Conservation (phyloP, 2,797 vertebrate genomes). For the Etheostoma perlongum region DNA sequence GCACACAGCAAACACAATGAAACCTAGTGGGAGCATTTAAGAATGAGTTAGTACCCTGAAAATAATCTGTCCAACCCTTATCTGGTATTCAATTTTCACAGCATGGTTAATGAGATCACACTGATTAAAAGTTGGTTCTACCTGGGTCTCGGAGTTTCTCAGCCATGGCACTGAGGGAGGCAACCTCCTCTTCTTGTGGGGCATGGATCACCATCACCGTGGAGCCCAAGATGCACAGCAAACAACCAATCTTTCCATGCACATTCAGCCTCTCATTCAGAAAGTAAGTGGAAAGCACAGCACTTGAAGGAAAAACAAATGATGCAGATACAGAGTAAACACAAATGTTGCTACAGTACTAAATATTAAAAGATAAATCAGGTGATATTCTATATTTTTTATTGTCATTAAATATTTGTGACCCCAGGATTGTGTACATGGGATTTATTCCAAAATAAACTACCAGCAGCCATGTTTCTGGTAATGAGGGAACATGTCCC, state of each 20-base stretch:
- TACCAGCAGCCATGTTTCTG: background rate
- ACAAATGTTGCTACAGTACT: background rate
- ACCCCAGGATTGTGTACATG: too few relatives aligned
- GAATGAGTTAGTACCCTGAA: constrained; percentile 59
- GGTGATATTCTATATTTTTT: background rate
- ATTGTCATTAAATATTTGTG: background rate
- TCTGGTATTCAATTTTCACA: constrained; percentile 36
- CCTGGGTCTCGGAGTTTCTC: constrained; percentile 91
- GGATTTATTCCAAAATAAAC: background rate
- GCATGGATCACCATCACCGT: constrained; percentile 92
- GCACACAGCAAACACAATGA: constrained; percentile 87
- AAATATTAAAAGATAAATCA: background rate
- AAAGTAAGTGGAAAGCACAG: constrained; percentile 89
- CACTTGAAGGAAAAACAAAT: constrained; percentile 74
- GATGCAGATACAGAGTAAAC: background rate
- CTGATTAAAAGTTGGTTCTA: constrained; percentile 52
- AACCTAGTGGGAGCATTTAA: constrained; percentile 80
- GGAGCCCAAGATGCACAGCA: constrained; percentile 89
- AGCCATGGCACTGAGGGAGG: constrained; percentile 87
- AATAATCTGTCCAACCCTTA: constrained; percentile 13
- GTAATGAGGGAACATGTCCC: background rate
- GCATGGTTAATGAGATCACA: constrained; percentile 40
- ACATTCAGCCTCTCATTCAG: constrained; percentile 89
- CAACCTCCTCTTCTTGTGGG: constrained; percentile 89
- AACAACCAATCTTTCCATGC: constrained; percentile 89